Evolutionary conservation across 2,113 vertebrate species (phyloP).

Genomic region (Ophiodon elongatus): DNA sequence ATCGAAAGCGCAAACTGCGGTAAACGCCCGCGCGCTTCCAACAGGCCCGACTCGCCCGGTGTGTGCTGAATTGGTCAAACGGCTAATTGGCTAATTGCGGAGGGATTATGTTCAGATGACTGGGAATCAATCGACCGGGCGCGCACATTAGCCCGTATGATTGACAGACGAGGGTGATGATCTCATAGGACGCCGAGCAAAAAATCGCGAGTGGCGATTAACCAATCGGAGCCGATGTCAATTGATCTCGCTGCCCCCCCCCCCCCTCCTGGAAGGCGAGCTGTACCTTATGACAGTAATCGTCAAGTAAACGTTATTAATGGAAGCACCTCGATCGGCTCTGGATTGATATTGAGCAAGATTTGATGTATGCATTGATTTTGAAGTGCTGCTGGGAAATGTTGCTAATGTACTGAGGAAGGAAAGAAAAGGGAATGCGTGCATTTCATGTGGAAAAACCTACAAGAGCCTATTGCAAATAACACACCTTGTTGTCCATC

Average conservation of each 20-base stretch:
- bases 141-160: constrained; percentile 62
- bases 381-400: constrained; percentile 5
- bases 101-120: constrained; percentile 77
- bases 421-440: neutral
- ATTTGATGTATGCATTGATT: constrained; percentile 59
- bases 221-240: constrained; percentile 65
- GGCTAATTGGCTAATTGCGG: constrained; percentile 79
- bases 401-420: neutral
- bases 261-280: constrained; percentile 29
- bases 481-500: neutral
- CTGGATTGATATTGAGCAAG: constrained; percentile 20
- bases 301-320: constrained; percentile 48
- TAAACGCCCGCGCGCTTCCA: constrained; percentile 19
- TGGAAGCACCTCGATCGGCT: constrained; percentile 17
- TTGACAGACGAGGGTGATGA: constrained; percentile 57
- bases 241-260: constrained; percentile 48
- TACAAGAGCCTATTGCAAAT: neutral
- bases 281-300: constrained; percentile 41
- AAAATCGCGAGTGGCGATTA: constrained; percentile 49
- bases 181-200: constrained; percentile 42
- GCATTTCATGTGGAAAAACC: neutral
- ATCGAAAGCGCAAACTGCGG: constrained; percentile 34
- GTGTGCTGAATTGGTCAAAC: constrained; percentile 69
- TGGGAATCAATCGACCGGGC: constrained; percentile 76
- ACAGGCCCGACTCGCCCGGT: constrained; percentile 19